These are phyloP conservation scores for Steatocranus sp. DNA, from an alignment of 2,797 vertebrate species.

Conservation along the genomic window DNA sequence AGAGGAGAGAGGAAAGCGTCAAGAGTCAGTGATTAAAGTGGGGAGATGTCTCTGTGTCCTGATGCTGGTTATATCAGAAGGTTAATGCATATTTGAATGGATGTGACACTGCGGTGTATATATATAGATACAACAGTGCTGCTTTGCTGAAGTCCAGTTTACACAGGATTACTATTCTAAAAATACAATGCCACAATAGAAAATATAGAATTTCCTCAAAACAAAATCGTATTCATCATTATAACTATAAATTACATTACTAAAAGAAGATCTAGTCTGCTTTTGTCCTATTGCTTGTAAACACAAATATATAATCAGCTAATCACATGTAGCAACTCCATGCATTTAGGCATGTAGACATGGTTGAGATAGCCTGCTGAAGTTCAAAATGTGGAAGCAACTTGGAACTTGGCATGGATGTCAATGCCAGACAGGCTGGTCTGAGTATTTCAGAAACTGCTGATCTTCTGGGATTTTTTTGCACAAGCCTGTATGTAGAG, in stretches of 20 bases:
- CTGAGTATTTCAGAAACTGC: not conserved
- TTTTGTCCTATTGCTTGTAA: not conserved
- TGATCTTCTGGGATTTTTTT: not conserved
- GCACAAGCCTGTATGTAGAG: not conserved
- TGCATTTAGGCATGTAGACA: not conserved
- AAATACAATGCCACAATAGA: not conserved
- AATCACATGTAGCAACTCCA: not conserved
- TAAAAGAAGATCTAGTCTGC: not conserved
- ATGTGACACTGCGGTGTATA: not conserved
- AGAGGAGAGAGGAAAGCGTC: not conserved
- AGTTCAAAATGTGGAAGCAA: not conserved
- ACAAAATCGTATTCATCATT: not conserved
- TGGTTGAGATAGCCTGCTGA: not conserved
- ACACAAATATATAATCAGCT: not conserved
- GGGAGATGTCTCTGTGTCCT: not conserved
- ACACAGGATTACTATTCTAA: not conserved
- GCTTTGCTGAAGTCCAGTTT: not conserved
- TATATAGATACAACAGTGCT: not conserved
- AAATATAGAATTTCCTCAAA: not conserved
- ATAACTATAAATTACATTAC: accelerated
- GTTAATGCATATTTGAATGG: not conserved
- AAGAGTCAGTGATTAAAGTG: not conserved
- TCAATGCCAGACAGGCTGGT: not conserved
- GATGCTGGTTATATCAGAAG: not conserved
- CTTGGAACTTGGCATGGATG: not conserved